Base-by-base conservation (phyloP, 2,888 invertebrate genomes). In the Lithosia quadra region DNA sequence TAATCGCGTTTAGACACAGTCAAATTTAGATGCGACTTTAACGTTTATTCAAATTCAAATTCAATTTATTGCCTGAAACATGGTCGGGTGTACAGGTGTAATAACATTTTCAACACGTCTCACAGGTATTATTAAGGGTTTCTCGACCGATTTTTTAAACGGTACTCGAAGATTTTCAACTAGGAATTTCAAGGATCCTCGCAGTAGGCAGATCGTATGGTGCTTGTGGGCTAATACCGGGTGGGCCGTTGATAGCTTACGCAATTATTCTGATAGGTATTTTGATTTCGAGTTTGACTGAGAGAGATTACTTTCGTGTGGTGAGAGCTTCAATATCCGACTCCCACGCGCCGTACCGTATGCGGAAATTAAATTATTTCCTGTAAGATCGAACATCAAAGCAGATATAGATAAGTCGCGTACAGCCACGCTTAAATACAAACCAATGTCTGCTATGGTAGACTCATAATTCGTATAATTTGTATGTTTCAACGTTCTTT, bases 1-100 rank as follows among this genome's bases (percentile, higher is more conserved):
- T 43, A 24, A 58, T 65, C 55, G 15, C 13, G 28, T 64, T 34
- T 55, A 64, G 57, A 64, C 57, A 2, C 7, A 36, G 36, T 9
- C 55, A 39, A 39, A 39, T 57, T 64, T 24, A 57, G 57, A 28
- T 28, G 28, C 55, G 43, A 64, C 57, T 15, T 18, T 57, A 64
- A 64, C 9, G 24, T 57, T 43, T 43, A 43, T 64, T 57, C 36
- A n/a, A n/a, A n/a, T n/a, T n/a, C n/a, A n/a, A n/a, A n/a, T n/a
- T n/a, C n/a, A n/a, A n/a, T n/a, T n/a, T n/a, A n/a, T n/a, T n/a
- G n/a, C n/a, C n/a, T n/a, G n/a, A n/a, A n/a, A n/a, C n/a, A n/a
- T n/a, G n/a, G n/a, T n/a, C n/a, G n/a, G n/a, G n/a, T n/a, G n/a
- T n/a, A n/a, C n/a, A n/a, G n/a, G n/a, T n/a, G n/a, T n/a, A n/a